Conservation (phyloP, 1,140 invertebrate species). For the Macrocentrus cingulum region DNA sequence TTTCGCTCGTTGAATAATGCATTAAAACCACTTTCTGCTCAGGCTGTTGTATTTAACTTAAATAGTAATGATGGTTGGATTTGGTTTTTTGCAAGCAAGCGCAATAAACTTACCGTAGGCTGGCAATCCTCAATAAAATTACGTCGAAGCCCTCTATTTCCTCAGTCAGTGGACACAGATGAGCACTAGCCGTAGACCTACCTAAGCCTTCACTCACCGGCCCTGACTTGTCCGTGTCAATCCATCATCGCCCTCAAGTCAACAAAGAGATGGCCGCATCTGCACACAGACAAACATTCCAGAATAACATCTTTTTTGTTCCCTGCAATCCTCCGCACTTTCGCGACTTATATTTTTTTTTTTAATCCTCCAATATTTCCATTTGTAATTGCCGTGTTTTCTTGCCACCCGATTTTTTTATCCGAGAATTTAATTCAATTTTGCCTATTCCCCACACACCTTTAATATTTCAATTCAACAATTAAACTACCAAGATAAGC, state of each 20-base stretch:
- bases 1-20: slow-evolving; percentile 6
- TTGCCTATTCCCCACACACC: no score
- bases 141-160: slow-evolving; percentile 30
- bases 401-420: neutral
- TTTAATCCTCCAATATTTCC: slow-evolving; percentile 21
- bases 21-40: slow-evolving; percentile 1
- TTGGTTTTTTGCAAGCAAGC: slow-evolving; percentile 24
- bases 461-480: no score
- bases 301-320: slow-evolving; percentile 53
- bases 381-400: slow-evolving; percentile 25
- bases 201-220: slow-evolving; percentile 50
- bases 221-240: slow-evolving; percentile 42
- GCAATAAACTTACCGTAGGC: slow-evolving; percentile 31
- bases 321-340: slow-evolving; percentile 33
- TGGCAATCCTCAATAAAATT: slow-evolving; percentile 54
- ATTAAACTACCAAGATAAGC: no score
- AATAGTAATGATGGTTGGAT: neutral
- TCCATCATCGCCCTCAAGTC: slow-evolving; percentile 47
- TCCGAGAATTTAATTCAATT: no score
- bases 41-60: neutral
- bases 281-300: slow-evolving; percentile 62
- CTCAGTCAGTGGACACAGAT: slow-evolving; percentile 13
- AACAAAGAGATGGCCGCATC: slow-evolving; percentile 60
- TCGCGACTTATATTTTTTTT: slow-evolving; percentile 17
- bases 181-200: slow-evolving; percentile 50